These are phyloP conservation scores for Oreonectes daqikongensis DNA, from an alignment of 2,797 vertebrate genomes.

Conservation along the genomic window DNA sequence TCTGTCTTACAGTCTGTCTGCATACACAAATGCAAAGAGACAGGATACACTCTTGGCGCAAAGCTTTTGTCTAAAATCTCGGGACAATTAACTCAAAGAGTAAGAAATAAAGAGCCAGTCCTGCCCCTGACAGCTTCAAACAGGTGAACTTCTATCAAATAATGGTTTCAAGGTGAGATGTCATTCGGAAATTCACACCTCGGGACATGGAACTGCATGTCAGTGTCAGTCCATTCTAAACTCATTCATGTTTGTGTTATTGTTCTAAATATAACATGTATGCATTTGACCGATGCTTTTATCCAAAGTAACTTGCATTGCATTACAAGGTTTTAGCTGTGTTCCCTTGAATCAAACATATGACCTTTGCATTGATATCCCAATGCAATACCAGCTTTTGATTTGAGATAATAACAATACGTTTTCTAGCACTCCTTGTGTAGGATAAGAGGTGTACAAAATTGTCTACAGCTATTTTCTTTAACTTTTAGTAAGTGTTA, in stretches of 20 bases:
- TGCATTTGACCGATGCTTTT: too few species aligned
- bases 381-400: too few species aligned
- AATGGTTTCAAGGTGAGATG: constrained; percentile 12
- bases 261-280: neutral
- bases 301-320: too few species aligned
- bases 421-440: too few species aligned
- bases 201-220: neutral
- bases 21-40: constrained; percentile 43
- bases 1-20: constrained; percentile 39
- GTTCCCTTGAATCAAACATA: too few species aligned
- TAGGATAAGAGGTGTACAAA: too few species aligned
- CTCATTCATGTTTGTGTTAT: neutral
- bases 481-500: too few species aligned
- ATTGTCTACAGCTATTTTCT: too few species aligned
- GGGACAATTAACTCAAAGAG: constrained; percentile 36
- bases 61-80: constrained; percentile 30
- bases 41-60: constrained; percentile 22
- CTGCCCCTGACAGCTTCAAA: constrained; percentile 30
- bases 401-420: too few species aligned
- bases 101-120: neutral
- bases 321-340: too few species aligned
- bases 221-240: neutral
- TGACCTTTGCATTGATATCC: too few species aligned
- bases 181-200: constrained; percentile 11
- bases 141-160: constrained; percentile 1